Conservation (phyloP, 2,113 vertebrate genomes). For the Perca fluviatilis region DNA sequence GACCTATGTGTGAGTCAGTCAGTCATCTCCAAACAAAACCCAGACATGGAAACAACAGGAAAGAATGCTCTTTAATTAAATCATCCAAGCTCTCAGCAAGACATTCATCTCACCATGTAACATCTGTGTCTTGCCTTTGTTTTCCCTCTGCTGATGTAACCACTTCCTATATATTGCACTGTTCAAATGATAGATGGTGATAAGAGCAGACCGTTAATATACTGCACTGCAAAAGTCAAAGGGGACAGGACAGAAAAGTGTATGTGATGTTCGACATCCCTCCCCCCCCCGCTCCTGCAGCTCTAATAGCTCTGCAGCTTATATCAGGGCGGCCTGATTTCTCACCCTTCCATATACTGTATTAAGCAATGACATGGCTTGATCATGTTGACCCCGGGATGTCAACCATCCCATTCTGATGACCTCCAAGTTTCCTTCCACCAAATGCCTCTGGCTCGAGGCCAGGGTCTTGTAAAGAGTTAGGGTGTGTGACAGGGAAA, state of each 20-base stretch:
- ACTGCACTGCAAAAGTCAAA: slow-evolving; percentile 77
- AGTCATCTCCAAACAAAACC: slow-evolving; percentile 45
- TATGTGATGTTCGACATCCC: slow-evolving; percentile 57
- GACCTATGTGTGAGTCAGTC: slow-evolving; percentile 54
- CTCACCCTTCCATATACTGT: slow-evolving; percentile 50
- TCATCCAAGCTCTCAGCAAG: slow-evolving; percentile 61
- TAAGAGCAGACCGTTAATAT: slow-evolving; percentile 80
- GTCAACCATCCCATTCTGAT: slow-evolving; percentile 67
- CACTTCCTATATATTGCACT: slow-evolving; percentile 74
- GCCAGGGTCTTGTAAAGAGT: slow-evolving; percentile 69
- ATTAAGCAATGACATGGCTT: slow-evolving; percentile 71
- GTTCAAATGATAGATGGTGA: slow-evolving; percentile 82
- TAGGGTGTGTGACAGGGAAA: slow-evolving; percentile 65
- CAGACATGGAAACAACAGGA: slow-evolving; percentile 51
- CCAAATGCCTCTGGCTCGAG: slow-evolving; percentile 60
- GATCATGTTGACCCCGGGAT: slow-evolving; percentile 70
- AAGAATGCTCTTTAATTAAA: slow-evolving; percentile 70
- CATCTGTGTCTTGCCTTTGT: slow-evolving; percentile 71
- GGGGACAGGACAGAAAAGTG: slow-evolving; percentile 74
- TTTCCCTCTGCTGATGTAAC: slow-evolving; percentile 71
- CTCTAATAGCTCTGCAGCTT: slow-evolving; percentile 67
- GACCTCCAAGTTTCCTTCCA: slow-evolving; percentile 76
- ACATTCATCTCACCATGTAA: slow-evolving; percentile 57
- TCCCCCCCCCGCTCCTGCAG: slow-evolving; percentile 15
- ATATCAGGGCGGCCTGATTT: slow-evolving; percentile 57